Base-by-base conservation (phyloP, 2,888 invertebrate genomes). In the Busseola fusca region DNA sequence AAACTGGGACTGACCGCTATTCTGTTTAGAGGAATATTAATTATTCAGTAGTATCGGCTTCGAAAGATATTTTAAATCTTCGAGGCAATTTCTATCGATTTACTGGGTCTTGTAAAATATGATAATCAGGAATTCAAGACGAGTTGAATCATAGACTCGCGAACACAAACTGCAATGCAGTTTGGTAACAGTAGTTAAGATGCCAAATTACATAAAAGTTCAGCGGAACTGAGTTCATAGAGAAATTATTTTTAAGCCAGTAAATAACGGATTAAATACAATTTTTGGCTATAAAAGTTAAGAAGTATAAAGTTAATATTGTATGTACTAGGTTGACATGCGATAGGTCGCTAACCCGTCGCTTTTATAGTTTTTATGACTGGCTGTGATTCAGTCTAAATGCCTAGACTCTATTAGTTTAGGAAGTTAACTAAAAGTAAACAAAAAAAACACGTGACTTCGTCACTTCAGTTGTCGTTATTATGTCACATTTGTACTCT, bases 301-400 rank as follows among this genome's bases (percentile, higher is more conserved):
- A 64, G 63, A 34, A 68, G 45, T 18, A 60, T 64, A 57, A 34
- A 76, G 40, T 74, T 78, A 68, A 54, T 76, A 58, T 58, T 58
- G 62, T 37, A 25, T 6, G 62, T 37, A 25, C 6, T 40, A 54
- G 10, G 69, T 75, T 58, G 62, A 50, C 78, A 78, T 80, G 80
- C 78, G 16, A 80, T 63, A 50, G 70, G 76, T 70, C 80, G 27
- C n/a, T 70, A 54, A 78, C 64, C 78, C 12, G 42, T 18, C 14
- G 64, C 25, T 48, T 62, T 18, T 57, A 60, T 56, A 64, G 52
- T 75, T 57, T 60, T 54, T 58, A 66, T n/a, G 48, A 58, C 7
- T 56, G 30, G 48, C 73, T 66, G 37, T 54, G 72, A 65, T 56
- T 50, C 9, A 10, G 27, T 18, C 10, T 45, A 21, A 69, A 30